A percentile compares a stretch with the other conserved stretches of the same genome.
Conservation (phyloP, 2,113 vertebrate species). For the Amphilophus citrinellus region DNA sequence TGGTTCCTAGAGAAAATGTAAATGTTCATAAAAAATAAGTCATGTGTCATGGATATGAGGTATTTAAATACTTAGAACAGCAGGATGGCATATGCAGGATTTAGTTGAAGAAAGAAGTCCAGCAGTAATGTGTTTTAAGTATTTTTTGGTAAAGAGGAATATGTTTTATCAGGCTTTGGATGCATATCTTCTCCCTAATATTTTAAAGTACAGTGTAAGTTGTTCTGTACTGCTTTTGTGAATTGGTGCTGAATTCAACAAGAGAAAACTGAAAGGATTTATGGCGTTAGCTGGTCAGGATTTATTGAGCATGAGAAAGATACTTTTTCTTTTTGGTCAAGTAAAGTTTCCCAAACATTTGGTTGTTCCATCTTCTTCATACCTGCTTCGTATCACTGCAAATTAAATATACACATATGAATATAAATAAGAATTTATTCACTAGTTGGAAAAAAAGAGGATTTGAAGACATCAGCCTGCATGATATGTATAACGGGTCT, state of each 20-base stretch:
- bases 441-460: neutral
- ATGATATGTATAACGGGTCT: neutral
- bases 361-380: neutral
- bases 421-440: neutral
- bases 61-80: neutral
- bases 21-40: neutral
- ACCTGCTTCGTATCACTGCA: neutral
- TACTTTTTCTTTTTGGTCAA: neutral
- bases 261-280: neutral
- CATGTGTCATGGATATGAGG: neutral
- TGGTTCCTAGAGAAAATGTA: neutral
- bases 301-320: neutral
- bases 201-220: neutral
- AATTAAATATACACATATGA: neutral
- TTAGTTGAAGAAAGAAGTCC: neutral
- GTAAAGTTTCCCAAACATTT: neutral
- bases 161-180: neutral
- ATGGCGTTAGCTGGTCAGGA: neutral
- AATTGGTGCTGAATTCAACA: neutral
- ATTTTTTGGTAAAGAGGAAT: neutral
- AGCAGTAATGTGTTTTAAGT: neutral
- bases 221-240: neutral
- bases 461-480: neutral
- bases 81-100: neutral
- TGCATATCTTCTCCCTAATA: neutral